Conservation (phyloP, 2,888 invertebrate genomes). For the Apamea crenata region DNA sequence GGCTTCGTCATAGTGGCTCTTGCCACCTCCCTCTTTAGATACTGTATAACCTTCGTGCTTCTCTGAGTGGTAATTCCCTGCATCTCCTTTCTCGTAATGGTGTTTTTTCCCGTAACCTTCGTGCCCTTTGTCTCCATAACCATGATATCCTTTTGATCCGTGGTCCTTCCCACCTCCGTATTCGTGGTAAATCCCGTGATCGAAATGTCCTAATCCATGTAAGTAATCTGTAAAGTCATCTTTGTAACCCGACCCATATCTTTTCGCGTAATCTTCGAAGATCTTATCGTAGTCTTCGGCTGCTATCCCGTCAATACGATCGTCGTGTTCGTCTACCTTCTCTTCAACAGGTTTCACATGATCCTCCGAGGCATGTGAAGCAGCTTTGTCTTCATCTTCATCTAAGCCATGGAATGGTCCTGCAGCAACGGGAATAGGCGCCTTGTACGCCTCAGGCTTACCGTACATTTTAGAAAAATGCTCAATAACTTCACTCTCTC, state of each 20-base stretch:
- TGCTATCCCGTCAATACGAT: constrained; percentile 78
- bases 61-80: constrained; percentile 89
- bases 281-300: constrained; percentile 82
- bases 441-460: constrained; percentile 81
- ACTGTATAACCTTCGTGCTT: constrained; percentile 89
- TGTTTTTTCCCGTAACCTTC: constrained; percentile 88
- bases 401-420: constrained; percentile 79
- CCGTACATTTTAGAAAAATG: constrained; percentile 83
- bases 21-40: constrained; percentile 88
- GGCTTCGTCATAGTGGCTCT: constrained; percentile 87
- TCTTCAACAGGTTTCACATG: constrained; percentile 85
- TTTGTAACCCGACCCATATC: constrained; percentile 79
- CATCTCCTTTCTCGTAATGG: constrained; percentile 89
- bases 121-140: constrained; percentile 88
- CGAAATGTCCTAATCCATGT: constrained; percentile 77
- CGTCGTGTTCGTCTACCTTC: constrained; percentile 73
- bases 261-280: constrained; percentile 77
- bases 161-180: constrained; percentile 85
- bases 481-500: constrained; percentile 85
- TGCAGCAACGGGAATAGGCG: constrained; percentile 75
- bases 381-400: constrained; percentile 78
- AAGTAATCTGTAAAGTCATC: constrained; percentile 82
- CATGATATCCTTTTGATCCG: constrained; percentile 82
- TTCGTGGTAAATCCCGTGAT: constrained; percentile 76
- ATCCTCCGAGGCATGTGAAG: constrained; percentile 74